phyloP scores from a whole-genome alignment of 2,888 invertebrate species.

The Ferrisia virgata region DNA sequence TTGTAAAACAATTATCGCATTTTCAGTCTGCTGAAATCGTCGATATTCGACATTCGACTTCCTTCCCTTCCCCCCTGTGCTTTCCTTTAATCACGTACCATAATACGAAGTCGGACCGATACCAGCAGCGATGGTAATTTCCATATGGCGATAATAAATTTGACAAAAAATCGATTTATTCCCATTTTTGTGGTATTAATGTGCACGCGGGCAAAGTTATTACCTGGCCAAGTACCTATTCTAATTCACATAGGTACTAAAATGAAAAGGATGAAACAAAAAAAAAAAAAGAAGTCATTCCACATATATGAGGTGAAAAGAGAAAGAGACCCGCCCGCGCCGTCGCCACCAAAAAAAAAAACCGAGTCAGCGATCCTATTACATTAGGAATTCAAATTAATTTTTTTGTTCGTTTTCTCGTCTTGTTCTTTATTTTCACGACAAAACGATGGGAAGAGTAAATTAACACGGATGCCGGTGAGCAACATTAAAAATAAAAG shows the following conservation, averaged over 20 bases:
- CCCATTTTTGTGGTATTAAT: not conserved
- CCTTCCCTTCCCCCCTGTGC: not conserved
- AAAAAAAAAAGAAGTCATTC: not conserved
- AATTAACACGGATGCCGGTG: conserved; percentile 14
- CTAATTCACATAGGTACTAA: not conserved
- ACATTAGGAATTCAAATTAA: conserved; percentile 33
- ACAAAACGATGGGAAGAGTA: conserved; percentile 27
- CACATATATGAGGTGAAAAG: not conserved
- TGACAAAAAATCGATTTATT: not conserved
- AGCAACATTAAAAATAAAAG: not conserved
- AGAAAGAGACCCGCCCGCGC: not conserved
- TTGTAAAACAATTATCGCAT: no score
- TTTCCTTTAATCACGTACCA: not conserved
- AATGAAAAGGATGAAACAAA: not conserved
- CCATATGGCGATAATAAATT: not conserved
- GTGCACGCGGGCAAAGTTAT: not conserved
- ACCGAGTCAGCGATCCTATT: not conserved
- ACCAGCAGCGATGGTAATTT: no score
- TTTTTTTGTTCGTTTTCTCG: conserved; percentile 8
- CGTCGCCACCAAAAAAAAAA: not conserved
- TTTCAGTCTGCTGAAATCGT: no score
- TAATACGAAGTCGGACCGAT: not conserved
- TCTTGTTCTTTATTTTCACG: not conserved
- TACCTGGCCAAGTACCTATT: not conserved
- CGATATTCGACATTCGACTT: no score